Evolutionary conservation across 2,888 invertebrate species (phyloP), one percentile per base, ranked within the genome.

Genomic region (Phyto melanocephala): DNA sequence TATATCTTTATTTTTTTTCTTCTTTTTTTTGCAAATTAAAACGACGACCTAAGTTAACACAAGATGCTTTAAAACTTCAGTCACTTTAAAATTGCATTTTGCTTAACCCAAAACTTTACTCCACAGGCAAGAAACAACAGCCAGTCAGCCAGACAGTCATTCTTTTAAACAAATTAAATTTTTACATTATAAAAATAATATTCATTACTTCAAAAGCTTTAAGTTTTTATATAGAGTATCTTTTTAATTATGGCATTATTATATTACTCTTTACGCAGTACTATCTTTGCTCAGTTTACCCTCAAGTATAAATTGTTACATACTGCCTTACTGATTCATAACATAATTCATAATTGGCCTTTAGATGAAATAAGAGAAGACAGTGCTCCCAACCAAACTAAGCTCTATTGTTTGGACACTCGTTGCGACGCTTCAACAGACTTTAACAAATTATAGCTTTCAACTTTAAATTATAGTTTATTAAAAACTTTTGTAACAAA

Each of bases 211-310:
- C n/a, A n/a, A n/a, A n/a, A n/a, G 28, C 28, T 3, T 28, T 5
- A 6, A 28, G 28, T 28, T 28, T 28, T 28, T 3, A 5, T 28
- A 28, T 3, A 50, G 20, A 65, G 15, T 20, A 28, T 58, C 20
- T 42, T 72, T 56, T 70, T 80, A 75, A 75, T 80, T 65, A 75
- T 71, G 75, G 4, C n/a, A n/a, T n/a, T n/a, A n/a, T n/a, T n/a
- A 5, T 6, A 28, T 28, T 5, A 28, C 6, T 3, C 28, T 28
- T 28, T 28, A 28, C 28, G 6, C 28, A 5, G 4, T 28, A 28
- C 28, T 6, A 28, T 28, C 6, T 6, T 6, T 40, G 28, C 28
- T 0, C 11, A 28, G n/a, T 47, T 56, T 56, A 28, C 60, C 71
- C 76, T 67, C 54, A 45, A 80, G 80, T 80, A 17, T 63, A 70